Evolutionary conservation across 2,888 invertebrate species (phyloP).

Genomic region (Congeria kusceri): DNA sequence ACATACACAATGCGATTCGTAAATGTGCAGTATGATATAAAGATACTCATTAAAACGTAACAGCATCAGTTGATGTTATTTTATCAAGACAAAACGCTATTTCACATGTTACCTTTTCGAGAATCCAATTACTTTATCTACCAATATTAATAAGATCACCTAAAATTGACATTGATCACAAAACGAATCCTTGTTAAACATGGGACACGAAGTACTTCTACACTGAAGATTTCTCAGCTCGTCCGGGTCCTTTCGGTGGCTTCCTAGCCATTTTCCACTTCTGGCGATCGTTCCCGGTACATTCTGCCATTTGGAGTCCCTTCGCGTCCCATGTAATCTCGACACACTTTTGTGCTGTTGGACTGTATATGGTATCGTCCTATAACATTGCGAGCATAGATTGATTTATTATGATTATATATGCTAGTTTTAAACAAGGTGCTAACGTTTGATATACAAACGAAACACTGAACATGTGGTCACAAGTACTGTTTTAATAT

Average conservation of each 20-base stretch:
- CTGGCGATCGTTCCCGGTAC: slow-evolving; percentile 72
- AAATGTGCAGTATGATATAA: too few relatives aligned
- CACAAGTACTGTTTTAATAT: too few relatives aligned
- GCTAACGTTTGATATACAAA: neutral
- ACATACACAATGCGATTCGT: too few relatives aligned
- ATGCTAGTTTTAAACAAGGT: neutral
- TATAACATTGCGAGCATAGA: slow-evolving; percentile 35
- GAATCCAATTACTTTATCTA: too few relatives aligned
- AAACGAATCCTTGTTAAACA: too few relatives aligned
- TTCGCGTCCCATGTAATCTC: slow-evolving; percentile 73
- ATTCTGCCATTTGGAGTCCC: slow-evolving; percentile 72
- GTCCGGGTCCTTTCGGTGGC: slow-evolving; percentile 52
- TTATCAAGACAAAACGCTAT: too few relatives aligned
- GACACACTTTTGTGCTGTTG: slow-evolving; percentile 72
- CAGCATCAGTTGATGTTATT: too few relatives aligned
- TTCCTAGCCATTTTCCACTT: slow-evolving; percentile 79
- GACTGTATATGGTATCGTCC: slow-evolving; percentile 73
- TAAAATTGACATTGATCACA: too few relatives aligned
- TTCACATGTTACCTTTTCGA: too few relatives aligned
- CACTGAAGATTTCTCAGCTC: neutral
- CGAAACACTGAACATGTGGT: neutral
- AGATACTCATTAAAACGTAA: too few relatives aligned
- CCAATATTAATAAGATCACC: too few relatives aligned
- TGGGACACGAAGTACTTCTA: too few relatives aligned
- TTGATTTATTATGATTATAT: neutral